These are phyloP conservation scores for Myotis davidii DNA, from an alignment of 2,113 vertebrate species.

Conservation along the genomic window DNA sequence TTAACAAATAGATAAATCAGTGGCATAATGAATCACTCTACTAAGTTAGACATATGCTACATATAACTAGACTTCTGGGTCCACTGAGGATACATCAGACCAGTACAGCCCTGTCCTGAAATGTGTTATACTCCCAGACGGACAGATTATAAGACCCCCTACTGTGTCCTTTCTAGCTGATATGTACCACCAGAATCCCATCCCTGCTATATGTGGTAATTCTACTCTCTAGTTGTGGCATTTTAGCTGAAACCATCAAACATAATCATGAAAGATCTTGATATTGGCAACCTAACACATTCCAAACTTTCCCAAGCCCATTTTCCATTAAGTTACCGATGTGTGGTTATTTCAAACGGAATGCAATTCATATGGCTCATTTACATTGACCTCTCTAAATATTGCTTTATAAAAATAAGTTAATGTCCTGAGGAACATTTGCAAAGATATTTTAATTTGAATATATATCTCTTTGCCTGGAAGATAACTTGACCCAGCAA, in stretches of 20 bases:
- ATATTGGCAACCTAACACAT: conserved; percentile 30
- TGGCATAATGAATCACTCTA: not conserved
- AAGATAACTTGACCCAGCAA: conserved; percentile 47
- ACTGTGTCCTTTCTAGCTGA: not conserved
- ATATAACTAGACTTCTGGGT: not conserved
- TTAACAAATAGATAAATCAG: not conserved
- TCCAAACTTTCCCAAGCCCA: not conserved
- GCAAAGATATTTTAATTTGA: conserved; percentile 35
- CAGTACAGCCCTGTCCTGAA: not conserved
- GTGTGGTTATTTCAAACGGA: conserved; percentile 44
- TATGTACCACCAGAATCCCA: not conserved
- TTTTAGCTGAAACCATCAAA: conserved; percentile 48
- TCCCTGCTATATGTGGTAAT: not conserved
- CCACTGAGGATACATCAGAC: not conserved
- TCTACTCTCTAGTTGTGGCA: not conserved
- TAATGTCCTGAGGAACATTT: conserved; percentile 49
- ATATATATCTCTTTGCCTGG: conserved; percentile 28
- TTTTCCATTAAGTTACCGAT: not conserved
- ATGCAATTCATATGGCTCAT: conserved; percentile 28
- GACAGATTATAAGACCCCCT: not conserved
- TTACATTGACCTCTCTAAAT: conserved; percentile 36
- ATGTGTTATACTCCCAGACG: not conserved
- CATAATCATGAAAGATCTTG: conserved; percentile 2
- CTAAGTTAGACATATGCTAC: not conserved
- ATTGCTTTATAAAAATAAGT: conserved; percentile 51